Conservation (phyloP, 1,140 invertebrate genomes). For the Dysdera silvatica region DNA sequence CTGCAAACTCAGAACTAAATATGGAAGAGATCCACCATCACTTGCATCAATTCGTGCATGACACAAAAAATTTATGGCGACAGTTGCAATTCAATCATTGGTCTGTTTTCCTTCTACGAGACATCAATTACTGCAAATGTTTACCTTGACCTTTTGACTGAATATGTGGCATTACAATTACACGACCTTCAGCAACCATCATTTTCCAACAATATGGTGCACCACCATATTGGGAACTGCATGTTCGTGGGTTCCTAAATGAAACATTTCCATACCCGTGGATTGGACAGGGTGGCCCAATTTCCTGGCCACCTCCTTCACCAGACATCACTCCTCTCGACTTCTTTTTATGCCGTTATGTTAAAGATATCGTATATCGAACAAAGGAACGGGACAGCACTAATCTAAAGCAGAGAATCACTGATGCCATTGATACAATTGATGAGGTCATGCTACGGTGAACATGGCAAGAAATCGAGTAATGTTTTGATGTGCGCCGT, state of each 20-base stretch:
- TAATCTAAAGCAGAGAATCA: neutral
- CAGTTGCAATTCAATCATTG: too few relatives aligned
- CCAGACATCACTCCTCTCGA: slow-evolving; percentile 12
- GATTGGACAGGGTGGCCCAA: slow-evolving; percentile 14
- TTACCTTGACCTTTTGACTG: too few relatives aligned
- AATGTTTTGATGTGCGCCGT: too few relatives aligned
- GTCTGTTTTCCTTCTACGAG: too few relatives aligned
- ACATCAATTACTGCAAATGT: too few relatives aligned
- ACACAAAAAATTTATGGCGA: too few relatives aligned
- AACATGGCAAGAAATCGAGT: neutral
- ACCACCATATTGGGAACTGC: slow-evolving; percentile 4
- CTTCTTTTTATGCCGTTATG: slow-evolving; percentile 20
- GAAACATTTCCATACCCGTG: slow-evolving; percentile 13
- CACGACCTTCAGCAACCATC: too few relatives aligned
- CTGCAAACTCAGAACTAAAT: too few relatives aligned
- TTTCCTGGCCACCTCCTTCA: slow-evolving; percentile 14
- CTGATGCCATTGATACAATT: neutral
- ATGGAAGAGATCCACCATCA: too few relatives aligned
- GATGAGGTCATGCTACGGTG: neutral
- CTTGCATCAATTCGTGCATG: too few relatives aligned
- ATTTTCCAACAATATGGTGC: slow-evolving; percentile 31
- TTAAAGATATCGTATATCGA: slow-evolving; percentile 6
- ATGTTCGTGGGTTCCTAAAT: neutral
- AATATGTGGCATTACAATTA: too few relatives aligned
- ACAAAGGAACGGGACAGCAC: neutral